Percentiles rank a stretch among this genome's conserved stretches.
Evolutionary conservation across 2,113 vertebrate species (phyloP).

Genomic region (Alligator mississippiensis): DNA sequence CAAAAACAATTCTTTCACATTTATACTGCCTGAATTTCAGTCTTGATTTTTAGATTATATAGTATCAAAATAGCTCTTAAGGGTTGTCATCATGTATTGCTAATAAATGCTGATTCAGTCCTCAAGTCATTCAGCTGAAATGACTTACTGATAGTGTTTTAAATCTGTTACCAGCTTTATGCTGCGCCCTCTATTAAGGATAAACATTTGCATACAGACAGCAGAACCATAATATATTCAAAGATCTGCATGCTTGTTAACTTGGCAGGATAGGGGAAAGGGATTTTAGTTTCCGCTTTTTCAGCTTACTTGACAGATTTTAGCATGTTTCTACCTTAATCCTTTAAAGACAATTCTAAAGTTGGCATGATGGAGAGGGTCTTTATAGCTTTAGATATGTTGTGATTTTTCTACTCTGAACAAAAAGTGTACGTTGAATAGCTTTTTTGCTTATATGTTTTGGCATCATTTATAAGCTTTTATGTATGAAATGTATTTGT

Average conservation of each 20-base stretch:
- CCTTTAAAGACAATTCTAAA: not conserved
- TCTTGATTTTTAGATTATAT: slow-evolving; percentile 45
- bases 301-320: slow-evolving; percentile 8
- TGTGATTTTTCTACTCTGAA: not conserved
- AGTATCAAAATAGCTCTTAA: slow-evolving; percentile 40
- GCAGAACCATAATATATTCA: not conserved
- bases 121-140: slow-evolving; percentile 15
- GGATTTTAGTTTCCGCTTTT: not conserved
- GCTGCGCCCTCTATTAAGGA: not conserved
- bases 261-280: not conserved
- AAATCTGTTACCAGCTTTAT: slow-evolving; percentile 1
- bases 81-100: not conserved
- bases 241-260: not conserved
- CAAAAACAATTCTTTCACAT: slow-evolving; percentile 43
- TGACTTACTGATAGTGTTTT: not conserved
- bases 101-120: slow-evolving; percentile 52
- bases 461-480: not conserved
- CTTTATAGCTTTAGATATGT: not conserved
- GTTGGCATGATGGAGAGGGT: not conserved
- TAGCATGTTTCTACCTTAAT: not conserved
- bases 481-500: not conserved
- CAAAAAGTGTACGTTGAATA: not conserved
- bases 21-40: slow-evolving; percentile 26
- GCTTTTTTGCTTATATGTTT: not conserved
- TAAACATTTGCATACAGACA: not conserved